Base-by-base conservation (phyloP, 2,888 invertebrate genomes). In the Aradus depressus region DNA sequence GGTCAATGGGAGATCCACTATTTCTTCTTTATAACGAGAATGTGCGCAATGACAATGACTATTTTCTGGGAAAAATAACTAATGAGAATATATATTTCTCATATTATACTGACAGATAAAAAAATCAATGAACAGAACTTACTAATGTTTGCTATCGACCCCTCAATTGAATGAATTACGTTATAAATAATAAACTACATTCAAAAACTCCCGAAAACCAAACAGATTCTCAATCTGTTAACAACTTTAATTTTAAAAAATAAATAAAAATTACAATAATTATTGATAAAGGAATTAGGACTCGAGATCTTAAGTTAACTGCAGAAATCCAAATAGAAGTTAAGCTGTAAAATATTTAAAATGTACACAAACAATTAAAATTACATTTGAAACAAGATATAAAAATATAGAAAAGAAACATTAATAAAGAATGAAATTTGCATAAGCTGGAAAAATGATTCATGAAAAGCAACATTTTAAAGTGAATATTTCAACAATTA, bases 361-460 rank as follows among this genome's bases (percentile, higher is more conserved):
- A n/a, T n/a, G n/a, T n/a, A n/a, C n/a, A n/a, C n/a, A n/a, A n/a
- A n/a, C n/a, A n/a, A n/a, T n/a, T n/a, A n/a, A n/a, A n/a, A n/a
- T n/a, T n/a, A n/a, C n/a, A n/a, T n/a, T n/a, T n/a, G n/a, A 31
- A 12, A 12, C 8, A 31, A 31, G n/a, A 31, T 31, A 31, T 10
- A 31, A 31, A 31, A 12, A 10, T 8, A 31, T 31, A 31, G 8
- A 31, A 31, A 8, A 31, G n/a, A 8, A 31, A 12, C 31, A 10
- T 31, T 31, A 31, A 31, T 10, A 31, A 31, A 41, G 22, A 16
- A 41, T n/a, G n/a, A 2, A 14, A 22, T 19, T 39, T 42, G 42
- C 35, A 41, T 50, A 42, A 49, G 39, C 49, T 41, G 45, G 35
- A 48, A 48, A n/a, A 51, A 34, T 37, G 12, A 42, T 34, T 34